Percentiles rank a stretch among this genome's conserved stretches.
phyloP scores from a whole-genome alignment of 2,888 invertebrate species.

The Amiota mariae region DNA sequence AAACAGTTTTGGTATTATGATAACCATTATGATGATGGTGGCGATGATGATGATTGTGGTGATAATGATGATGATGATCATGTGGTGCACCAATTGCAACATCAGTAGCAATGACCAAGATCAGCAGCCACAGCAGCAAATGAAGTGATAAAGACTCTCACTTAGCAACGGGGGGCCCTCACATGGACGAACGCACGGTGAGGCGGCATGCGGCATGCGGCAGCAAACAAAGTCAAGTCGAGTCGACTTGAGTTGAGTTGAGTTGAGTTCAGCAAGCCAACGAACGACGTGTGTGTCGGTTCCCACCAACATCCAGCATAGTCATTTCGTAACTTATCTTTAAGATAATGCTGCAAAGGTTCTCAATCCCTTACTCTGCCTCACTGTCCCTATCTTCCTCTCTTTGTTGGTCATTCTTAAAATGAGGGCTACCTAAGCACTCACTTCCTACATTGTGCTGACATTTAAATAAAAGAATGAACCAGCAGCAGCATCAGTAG shows the following conservation, averaged over 20 bases:
- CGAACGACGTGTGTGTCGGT: slow-evolving; percentile 20
- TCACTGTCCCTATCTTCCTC: not conserved
- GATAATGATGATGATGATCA: slow-evolving; percentile 28
- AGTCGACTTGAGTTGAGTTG: not conserved
- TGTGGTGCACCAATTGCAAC: slow-evolving; percentile 60
- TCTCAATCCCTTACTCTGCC: slow-evolving; percentile 21
- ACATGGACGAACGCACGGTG: not conserved
- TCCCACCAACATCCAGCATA: too few species aligned
- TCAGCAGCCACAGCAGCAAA: slow-evolving; percentile 54
- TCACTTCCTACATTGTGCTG: slow-evolving; percentile 37
- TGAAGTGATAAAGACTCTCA: slow-evolving; percentile 67
- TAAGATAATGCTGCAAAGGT: too few species aligned
- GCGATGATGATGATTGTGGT: slow-evolving; percentile 44
- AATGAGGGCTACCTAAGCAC: too few species aligned
- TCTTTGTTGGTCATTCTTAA: not conserved
- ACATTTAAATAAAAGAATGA: slow-evolving; percentile 64
- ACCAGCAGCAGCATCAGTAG: too few species aligned
- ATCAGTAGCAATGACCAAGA: slow-evolving; percentile 41
- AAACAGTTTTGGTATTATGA: slow-evolving; percentile 30
- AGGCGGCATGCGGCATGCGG: slow-evolving; percentile 2
- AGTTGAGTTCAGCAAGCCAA: not conserved
- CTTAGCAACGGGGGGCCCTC: slow-evolving; percentile 37
- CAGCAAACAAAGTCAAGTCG: not conserved
- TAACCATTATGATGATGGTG: slow-evolving; percentile 34
- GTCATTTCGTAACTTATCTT: slow-evolving; percentile 25